Evolutionary conservation across 2,888 invertebrate genomes (phyloP), one percentile per base, ranked within the genome.

Genomic region (Lycaena phlaeas): DNA sequence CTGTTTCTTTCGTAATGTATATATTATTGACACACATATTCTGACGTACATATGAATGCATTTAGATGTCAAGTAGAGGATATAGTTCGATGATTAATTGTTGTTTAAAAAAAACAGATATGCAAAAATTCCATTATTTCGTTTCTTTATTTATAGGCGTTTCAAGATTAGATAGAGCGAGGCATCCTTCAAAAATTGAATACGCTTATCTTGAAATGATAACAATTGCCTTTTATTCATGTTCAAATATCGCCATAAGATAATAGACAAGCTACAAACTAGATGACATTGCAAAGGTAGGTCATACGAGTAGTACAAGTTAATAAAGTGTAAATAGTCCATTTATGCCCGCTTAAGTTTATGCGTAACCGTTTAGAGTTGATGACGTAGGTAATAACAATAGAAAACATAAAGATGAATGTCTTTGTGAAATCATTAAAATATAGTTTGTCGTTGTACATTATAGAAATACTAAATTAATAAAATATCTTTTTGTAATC

Each of bases 211-310:
- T 22, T 34, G 18, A 22, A 18, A 18, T 12, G 34, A 34, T 34
- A 34, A 34, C 17, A 22, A 18, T 11, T 18, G 22, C 12, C 34
- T 34, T 31, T 34, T 22, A 34, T 30, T 30, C 30, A 30, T 4
- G 34, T 5, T 18, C 17, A 31, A 31, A 31, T 17, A 31, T 18
- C 31, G 17, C 11, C 31, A 17, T 31, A 15, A 15, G 17, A 11
- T 18, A 31, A 10, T 6, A 17, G 11, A 31, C 31, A 10, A 15
- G 18, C 15, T 11, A 18, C 18, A 18, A 9, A 15, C 14, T 31
- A 31, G 36, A 28, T 36, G 40, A 17, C 40, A 17, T 36, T 40
- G 27, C 10, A 40, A 27, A 40, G 27, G 40, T 40, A 40, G 40
- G 34, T 36, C 27, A 6, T 18, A 4, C n/a, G 15, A 30, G 15